Percentiles rank a stretch among this genome's conserved stretches.
Evolutionary conservation across 1,140 invertebrate species (phyloP).

Genomic region (Pseudomyrmex cubaensis): DNA sequence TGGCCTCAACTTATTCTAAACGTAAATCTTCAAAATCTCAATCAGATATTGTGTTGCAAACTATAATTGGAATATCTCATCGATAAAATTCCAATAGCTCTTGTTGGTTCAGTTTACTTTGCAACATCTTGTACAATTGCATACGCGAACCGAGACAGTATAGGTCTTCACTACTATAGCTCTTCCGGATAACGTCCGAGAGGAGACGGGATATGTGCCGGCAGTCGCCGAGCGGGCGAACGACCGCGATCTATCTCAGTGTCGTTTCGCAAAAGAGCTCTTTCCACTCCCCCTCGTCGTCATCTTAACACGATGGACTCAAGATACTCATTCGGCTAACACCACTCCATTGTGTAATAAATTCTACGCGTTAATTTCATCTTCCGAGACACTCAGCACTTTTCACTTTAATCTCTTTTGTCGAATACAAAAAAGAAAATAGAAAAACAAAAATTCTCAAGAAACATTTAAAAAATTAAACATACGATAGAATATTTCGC

Average conservation of each 20-base stretch:
- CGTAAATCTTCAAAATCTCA: too few relatives aligned
- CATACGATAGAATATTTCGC: too few relatives aligned
- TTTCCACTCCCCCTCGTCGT: constrained; percentile 10
- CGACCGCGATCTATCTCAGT: constrained; percentile 46
- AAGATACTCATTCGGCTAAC: neutral
- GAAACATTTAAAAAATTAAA: too few relatives aligned
- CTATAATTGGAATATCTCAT: too few relatives aligned
- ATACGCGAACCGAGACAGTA: constrained; percentile 21
- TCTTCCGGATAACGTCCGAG: constrained; percentile 6
- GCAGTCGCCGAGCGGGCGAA: constrained; percentile 30
- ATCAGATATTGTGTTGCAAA: too few relatives aligned
- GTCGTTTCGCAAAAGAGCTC: constrained; percentile 41
- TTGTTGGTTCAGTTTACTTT: neutral
- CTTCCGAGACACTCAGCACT: neutral
- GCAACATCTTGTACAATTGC: constrained; percentile 28
- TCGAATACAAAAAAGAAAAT: too few relatives aligned
- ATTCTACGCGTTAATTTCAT: neutral
- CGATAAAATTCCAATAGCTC: neutral
- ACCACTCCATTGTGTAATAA: neutral
- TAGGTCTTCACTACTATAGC: constrained; percentile 23
- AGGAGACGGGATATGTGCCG: constrained; percentile 21
- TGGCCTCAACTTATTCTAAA: too few relatives aligned
- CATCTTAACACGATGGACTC: constrained; percentile 13
- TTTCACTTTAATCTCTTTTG: neutral
- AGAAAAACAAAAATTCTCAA: too few relatives aligned